A percentile compares a stretch with the other conserved stretches of the same genome.
These are phyloP conservation scores for Drosophila helvetica DNA, from an alignment of 2,888 invertebrate species.

Conservation along the genomic window DNA sequence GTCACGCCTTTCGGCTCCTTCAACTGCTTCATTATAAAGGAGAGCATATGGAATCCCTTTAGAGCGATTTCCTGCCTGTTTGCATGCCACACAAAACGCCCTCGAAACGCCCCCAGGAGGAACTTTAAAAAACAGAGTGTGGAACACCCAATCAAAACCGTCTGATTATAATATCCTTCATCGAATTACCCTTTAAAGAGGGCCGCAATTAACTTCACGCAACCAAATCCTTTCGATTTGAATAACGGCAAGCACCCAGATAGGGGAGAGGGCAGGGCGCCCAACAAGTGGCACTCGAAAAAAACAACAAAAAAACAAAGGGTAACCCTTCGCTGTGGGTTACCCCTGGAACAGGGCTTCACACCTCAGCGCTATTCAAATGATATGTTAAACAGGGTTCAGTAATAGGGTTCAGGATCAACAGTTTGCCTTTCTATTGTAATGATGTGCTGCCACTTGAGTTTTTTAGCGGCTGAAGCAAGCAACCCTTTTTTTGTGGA, in stretches of 20 bases:
- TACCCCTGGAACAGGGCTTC: slow-evolving; percentile 4
- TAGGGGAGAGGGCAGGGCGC: slow-evolving; percentile 19
- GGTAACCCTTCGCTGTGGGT: slow-evolving; percentile 20
- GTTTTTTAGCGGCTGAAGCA: slow-evolving; percentile 32
- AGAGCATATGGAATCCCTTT: background rate
- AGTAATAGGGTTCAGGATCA: slow-evolving; percentile 44
- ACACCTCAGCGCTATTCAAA: slow-evolving; percentile 76
- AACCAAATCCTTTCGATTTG: slow-evolving; percentile 62
- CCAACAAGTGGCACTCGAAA: slow-evolving; percentile 60
- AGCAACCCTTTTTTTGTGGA: slow-evolving; percentile 35
- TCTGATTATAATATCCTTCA: slow-evolving; percentile 45
- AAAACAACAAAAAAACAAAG: slow-evolving; percentile 27
- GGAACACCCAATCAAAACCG: slow-evolving; percentile 40
- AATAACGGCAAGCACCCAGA: slow-evolving; percentile 46
- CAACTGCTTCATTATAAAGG: background rate
- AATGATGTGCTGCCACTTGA: slow-evolving; percentile 27
- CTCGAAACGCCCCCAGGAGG: slow-evolving; percentile 22
- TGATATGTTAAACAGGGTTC: slow-evolving; percentile 70
- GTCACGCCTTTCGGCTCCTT: background rate
- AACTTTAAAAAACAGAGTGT: background rate
- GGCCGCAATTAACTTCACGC: slow-evolving; percentile 61
- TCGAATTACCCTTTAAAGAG: slow-evolving; percentile 30
- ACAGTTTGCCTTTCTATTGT: slow-evolving; percentile 56
- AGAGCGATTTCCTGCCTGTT: slow-evolving; percentile 6
- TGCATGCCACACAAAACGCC: slow-evolving; percentile 38